Base-by-base conservation (phyloP, 2,888 invertebrate species). In the Cataglyphis altisquamis region DNA sequence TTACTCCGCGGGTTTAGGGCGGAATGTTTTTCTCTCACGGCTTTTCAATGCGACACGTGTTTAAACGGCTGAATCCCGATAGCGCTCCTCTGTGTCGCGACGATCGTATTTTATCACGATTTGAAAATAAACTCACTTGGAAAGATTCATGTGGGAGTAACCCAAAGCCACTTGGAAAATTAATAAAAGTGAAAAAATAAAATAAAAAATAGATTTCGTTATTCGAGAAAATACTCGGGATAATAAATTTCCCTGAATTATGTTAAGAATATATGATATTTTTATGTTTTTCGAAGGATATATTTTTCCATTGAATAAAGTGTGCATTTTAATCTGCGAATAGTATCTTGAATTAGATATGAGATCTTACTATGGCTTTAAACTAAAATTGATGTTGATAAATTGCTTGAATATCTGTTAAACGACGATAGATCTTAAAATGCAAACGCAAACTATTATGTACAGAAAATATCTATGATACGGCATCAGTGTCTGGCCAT, bases 381-480 rank as follows among this genome's bases (percentile, higher is more conserved):
- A 55, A 77, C 21, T 67, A 9, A 67, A 9, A 41, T 12, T 18
- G 39, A 6, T 64, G 48, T 36, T 48, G 8, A 25, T 25, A 29
- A 12, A 1, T 55, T 15, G 36, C 12, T 41, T 12, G 45, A 78
- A 15, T 29, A n/a, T 57, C 21, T 12, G 70, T 45, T 80, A 72
- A 80, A 25, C 72, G 32, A 25, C 9, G 25, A 70, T 60, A 39
- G 45, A 41, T 72, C 45, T 70, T 66, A 18, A 45, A 18, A 70
- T 45, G 67, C 12, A n/a, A 72, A 62, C 48, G 45, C 9, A 36
- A 45, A 45, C 45, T 36, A 29, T 41, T 48, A 67, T 41, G 41
- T 36, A 60, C 0, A 32, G 60, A 78, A 70, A 78, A 45, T n/a
- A 48, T 80, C 72, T 80, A 78, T 36, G 32, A 78, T 68, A 70